Base-by-base conservation (phyloP, 2,888 invertebrate genomes). In the Erebia palarica region DNA sequence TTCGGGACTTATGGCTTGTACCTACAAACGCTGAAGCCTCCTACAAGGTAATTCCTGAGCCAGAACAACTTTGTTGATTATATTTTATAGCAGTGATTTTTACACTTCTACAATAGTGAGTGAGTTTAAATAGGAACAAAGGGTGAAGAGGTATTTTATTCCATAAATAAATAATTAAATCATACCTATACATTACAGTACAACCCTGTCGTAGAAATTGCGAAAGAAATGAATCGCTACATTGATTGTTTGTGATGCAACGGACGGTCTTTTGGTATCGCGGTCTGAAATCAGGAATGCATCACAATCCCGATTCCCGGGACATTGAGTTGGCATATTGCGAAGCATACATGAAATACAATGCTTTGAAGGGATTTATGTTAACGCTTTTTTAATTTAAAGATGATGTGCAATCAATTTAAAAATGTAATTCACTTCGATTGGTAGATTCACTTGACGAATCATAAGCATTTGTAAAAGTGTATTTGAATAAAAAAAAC, bases 231-330 rank as follows among this genome's bases (percentile, higher is more conserved):
- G 72, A 69, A 74, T 74, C 60, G 71, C 71, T 44, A 71, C 67
- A 72, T 70, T 76, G 73, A 76, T 74, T 77, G 70, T 74, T 73
- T 74, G 58, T 74, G 72, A 73, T 75, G 66, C 61, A 51, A 61
- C 61, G 36, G 51, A 58, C 18, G 18, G 18, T 58, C 7, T 61
- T 16, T 44, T 16, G 44, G 18, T 72, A 71, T 75, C 75, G 60
- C 70, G 66, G 58, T 10, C 14, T 49, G 16, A 16, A 44, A 61
- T 61, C 60, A 61, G 44, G 60, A 61, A 61, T 44, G 44, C 60
- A 44, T 61, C 60, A 61, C 14, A 8, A 36, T 58, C 58, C 60
- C 60, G 18, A 44, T 61, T 44, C 16, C 60, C 42, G 42, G 60
- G 44, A 61, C 44, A 58, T 14, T 44, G 60, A 61, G 5, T 44